These are phyloP conservation scores for Saturnia japonica DNA, from an alignment of 2,888 invertebrate species.

Conservation along the genomic window DNA sequence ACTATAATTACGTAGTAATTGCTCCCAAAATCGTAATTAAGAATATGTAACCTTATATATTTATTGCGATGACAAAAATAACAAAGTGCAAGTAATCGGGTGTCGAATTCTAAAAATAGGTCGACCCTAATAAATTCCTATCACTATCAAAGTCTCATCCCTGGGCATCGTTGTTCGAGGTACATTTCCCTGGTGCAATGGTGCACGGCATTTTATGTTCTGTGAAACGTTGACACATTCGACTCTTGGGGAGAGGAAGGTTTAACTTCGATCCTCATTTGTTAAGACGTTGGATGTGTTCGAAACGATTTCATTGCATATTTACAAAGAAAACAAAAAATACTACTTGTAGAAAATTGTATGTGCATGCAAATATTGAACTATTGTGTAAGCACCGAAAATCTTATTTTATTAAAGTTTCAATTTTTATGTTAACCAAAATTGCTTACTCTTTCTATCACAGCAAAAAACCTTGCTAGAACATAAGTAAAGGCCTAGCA, in stretches of 20 bases:
- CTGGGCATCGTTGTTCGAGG: constrained; percentile 40
- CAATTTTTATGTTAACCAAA: neutral
- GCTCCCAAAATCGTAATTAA: neutral
- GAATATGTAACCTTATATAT: neutral
- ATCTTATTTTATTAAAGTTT: no score
- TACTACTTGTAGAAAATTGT: no score
- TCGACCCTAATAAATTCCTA: constrained; percentile 18
- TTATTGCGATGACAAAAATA: constrained; percentile 7
- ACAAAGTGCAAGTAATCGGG: neutral
- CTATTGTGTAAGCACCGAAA: no score
- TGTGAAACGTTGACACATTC: constrained; percentile 65
- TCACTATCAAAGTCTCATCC: constrained; percentile 37
- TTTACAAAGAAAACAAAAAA: neutral
- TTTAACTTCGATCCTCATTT: constrained; percentile 47
- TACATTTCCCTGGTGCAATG: constrained; percentile 62
- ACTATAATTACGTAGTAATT: neutral
- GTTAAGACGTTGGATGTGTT: constrained; percentile 19
- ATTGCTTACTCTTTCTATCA: neutral
- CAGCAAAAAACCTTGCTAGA: neutral
- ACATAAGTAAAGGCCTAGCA: no score
- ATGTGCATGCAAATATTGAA: no score
- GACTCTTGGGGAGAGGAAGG: constrained; percentile 32
- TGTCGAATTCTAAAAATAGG: constrained; percentile 2
- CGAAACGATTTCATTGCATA: neutral
- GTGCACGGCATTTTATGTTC: constrained; percentile 71